Conservation (phyloP, 2,797 vertebrate genomes). For the Perodicticus potto region DNA sequence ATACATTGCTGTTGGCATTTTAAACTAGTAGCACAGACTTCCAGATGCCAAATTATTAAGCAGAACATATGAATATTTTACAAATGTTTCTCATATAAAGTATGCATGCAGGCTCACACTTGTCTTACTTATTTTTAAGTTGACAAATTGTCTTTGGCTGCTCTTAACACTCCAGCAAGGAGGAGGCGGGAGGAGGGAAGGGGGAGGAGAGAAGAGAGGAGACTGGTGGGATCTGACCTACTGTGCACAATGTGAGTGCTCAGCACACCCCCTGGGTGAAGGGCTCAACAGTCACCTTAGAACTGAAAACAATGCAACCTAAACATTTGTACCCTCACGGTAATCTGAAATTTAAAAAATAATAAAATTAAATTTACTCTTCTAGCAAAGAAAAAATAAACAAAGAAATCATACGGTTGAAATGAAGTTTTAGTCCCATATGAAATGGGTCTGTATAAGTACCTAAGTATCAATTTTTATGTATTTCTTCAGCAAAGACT, state of each 20-base stretch:
- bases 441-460: neutral
- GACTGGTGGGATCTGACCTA: too few relatives aligned
- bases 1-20: neutral
- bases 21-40: neutral
- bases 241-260: too few relatives aligned
- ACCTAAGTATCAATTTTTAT: conserved; percentile 20
- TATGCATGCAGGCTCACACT: neutral
- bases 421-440: conserved; percentile 44
- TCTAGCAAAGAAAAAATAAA: too few relatives aligned
- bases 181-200: too few relatives aligned
- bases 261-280: too few relatives aligned
- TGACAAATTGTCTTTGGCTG: neutral
- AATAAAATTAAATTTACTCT: too few relatives aligned
- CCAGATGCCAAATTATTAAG: conserved; percentile 29
- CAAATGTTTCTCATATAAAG: neutral
- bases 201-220: too few relatives aligned
- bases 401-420: conserved; percentile 13
- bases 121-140: neutral
- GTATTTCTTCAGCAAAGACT: conserved; percentile 39
- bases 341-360: too few relatives aligned
- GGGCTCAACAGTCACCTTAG: too few relatives aligned
- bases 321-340: too few relatives aligned
- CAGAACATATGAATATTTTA: neutral
- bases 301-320: too few relatives aligned
- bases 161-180: neutral